A percentile compares a stretch with the other conserved stretches of the same genome.
Conservation (phyloP, 2,113 vertebrate genomes). For the Gopherus flavomarginatus region DNA sequence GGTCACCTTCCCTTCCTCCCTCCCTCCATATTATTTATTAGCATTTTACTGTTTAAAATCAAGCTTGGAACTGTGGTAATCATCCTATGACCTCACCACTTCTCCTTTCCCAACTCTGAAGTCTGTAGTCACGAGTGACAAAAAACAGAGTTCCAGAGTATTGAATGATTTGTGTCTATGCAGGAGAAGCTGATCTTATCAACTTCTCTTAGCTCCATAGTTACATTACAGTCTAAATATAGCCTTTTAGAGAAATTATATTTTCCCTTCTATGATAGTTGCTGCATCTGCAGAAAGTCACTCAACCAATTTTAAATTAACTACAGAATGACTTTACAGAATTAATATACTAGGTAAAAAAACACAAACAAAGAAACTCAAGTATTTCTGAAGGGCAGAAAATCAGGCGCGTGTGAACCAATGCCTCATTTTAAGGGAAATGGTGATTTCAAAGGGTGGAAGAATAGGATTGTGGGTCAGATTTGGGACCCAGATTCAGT, state of each 20-base stretch:
- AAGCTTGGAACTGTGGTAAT: background rate
- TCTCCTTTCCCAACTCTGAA: background rate
- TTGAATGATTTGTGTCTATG: background rate
- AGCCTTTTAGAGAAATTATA: background rate
- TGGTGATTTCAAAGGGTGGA: background rate
- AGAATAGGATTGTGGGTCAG: background rate
- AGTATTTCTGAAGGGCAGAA: background rate
- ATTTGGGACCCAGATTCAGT: background rate
- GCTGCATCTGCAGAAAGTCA: background rate
- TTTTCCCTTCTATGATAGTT: background rate
- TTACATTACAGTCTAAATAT: conserved; percentile 1
- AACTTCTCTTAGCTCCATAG: background rate
- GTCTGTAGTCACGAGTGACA: background rate
- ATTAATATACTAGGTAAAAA: background rate
- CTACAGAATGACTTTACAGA: background rate
- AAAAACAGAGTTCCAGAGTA: background rate
- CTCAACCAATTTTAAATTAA: background rate
- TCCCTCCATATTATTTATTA: background rate
- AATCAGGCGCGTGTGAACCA: background rate
- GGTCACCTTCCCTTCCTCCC: background rate
- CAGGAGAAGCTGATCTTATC: background rate
- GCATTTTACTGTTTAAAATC: background rate
- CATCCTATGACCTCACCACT: background rate
- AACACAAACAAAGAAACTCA: background rate
- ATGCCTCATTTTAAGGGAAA: background rate